Base-by-base conservation (phyloP, 53 echinoderm and acorn worm genomes). In the Mesocentrotus franciscanus region DNA sequence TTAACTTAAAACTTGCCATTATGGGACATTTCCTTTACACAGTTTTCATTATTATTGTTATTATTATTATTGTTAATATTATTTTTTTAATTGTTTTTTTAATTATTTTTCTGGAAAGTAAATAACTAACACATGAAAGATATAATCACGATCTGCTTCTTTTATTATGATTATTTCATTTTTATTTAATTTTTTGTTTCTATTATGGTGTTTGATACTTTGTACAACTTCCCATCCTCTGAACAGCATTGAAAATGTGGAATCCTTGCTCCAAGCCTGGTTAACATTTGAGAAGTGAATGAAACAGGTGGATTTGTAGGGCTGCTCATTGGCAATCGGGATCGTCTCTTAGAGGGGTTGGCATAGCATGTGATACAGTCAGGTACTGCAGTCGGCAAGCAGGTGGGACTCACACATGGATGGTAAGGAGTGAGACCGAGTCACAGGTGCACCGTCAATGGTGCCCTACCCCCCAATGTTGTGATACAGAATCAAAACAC, bases 401-500 rank as follows among this genome's bases (percentile, higher is more conserved):
- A 92, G 92, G 92, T 92, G 92, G 92, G 56, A 64, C 92, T 68
- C 64, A 56, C 92, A 92, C 92, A 56, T 92, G 92, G 92, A 56
- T 55, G 92, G 56, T 10, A 92, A 26, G 26, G 56, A 92, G 33
- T 92, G 92, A 92, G 74, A 71, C 92, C 56, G 20, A 27, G 92
- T 56, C 92, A 92, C 92, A 92, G 92, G 92, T 92, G 92, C 92
- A 92, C 71, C 55, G 13, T 71, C 92, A 92, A 74, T 92, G 92
- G 92, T 49, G 27, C 42, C 71, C 39, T 74, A 42, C 33, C 66
- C 66, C 91, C 91, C 27, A n/a, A 58, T 91, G 91, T 91, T 91
- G 10, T 62, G 62, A 91, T 91, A 91, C 91, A 66, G 62, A 91
- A 91, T 91, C 91, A 91, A 91, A 91, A 91, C 91, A 91, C 39